Conservation (phyloP, 2,888 invertebrate genomes). For the Tridacna gigas region DNA sequence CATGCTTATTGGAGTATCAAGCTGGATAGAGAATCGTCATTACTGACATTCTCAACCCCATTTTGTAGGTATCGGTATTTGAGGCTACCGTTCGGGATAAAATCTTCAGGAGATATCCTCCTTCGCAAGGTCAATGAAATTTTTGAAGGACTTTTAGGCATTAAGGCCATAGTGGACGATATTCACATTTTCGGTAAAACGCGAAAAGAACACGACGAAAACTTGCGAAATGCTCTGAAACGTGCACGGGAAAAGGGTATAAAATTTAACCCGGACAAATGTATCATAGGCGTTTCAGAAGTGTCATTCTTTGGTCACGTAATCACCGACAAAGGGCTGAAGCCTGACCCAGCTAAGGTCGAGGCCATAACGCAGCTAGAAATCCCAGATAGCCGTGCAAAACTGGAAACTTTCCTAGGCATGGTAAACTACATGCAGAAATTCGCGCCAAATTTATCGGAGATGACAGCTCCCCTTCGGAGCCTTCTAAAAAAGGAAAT, state of each 20-base stretch:
- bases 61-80: background rate
- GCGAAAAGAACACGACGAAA: background rate
- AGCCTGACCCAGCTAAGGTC: too few relatives aligned
- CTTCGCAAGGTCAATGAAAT: background rate
- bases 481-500: too few relatives aligned
- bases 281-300: constrained; percentile 1
- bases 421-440: too few relatives aligned
- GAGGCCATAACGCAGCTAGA: background rate
- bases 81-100: background rate
- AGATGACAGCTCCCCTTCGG: too few relatives aligned
- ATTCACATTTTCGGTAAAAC: background rate
- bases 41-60: background rate
- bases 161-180: background rate
- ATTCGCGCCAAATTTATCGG: too few relatives aligned
- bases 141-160: background rate
- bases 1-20: background rate
- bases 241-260: background rate
- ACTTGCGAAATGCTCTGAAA: background rate
- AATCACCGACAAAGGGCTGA: background rate
- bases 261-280: background rate
- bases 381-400: background rate
- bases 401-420: background rate
- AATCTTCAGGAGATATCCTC: background rate
- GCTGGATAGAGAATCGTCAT: background rate
- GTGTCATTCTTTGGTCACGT: constrained; percentile 5